These are phyloP conservation scores for Hyperoplus lanceolatus DNA, from an alignment of 2,797 vertebrate species.

Conservation along the genomic window DNA sequence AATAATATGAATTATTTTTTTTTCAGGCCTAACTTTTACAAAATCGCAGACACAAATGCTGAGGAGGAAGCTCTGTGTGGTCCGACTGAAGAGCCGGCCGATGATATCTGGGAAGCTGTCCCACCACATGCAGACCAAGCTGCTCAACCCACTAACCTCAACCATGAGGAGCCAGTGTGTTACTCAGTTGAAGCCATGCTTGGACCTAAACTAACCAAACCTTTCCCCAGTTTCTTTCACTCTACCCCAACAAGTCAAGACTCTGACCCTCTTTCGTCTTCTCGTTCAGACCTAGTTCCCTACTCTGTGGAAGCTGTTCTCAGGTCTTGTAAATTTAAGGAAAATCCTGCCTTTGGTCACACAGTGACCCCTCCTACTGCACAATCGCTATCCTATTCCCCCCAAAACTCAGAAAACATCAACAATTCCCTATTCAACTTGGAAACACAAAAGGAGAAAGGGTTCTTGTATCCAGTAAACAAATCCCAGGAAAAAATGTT, in stretches of 20 bases:
- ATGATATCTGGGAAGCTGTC: neutral
- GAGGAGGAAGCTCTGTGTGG: neutral
- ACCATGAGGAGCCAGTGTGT: conserved; percentile 53
- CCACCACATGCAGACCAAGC: neutral
- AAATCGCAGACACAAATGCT: conserved; percentile 40
- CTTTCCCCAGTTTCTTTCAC: conserved; percentile 41
- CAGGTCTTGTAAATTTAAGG: conserved; percentile 25
- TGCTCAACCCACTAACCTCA: neutral
- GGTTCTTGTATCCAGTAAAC: neutral
- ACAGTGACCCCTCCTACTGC: neutral
- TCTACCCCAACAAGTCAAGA: conserved; percentile 14
- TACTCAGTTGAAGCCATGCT: conserved; percentile 79
- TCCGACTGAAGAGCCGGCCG: conserved; percentile 1
- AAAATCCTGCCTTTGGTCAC: neutral
- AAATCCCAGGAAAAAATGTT: conserved; percentile 8
- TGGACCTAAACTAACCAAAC: conserved; percentile 63
- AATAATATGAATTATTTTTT: neutral
- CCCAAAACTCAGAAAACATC: neutral
- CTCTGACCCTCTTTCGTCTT: neutral
- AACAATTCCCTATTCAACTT: neutral
- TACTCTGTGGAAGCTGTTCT: conserved; percentile 56
- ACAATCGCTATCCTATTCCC: neutral
- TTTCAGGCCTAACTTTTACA: conserved; percentile 78
- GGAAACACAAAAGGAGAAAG: neutral
- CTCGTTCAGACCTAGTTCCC: conserved; percentile 2